phyloP scores from a whole-genome alignment of 2,797 vertebrate genomes.

The Oceanodroma leucorhoa region DNA sequence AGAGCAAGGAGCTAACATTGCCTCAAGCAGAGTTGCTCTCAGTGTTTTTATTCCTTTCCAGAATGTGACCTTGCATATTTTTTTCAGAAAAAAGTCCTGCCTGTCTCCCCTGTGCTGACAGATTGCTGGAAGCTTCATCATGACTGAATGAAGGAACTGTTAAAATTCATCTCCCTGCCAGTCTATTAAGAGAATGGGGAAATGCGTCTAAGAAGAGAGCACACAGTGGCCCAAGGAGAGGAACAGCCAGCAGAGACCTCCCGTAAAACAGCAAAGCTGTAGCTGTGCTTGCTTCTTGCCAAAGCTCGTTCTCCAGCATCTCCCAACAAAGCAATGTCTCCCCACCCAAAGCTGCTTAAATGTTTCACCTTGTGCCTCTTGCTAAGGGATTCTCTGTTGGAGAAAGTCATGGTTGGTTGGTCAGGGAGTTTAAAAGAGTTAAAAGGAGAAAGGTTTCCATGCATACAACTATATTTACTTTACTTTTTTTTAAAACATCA shows the following conservation, averaged over 20 bases:
- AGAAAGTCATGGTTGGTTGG: neutral
- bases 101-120: constrained; percentile 15
- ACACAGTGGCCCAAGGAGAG: neutral
- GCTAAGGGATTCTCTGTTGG: neutral
- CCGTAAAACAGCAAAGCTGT: neutral
- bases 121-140: constrained; percentile 3
- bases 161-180: constrained; percentile 18
- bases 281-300: neutral
- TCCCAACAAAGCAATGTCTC: neutral
- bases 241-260: neutral
- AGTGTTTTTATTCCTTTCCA: neutral
- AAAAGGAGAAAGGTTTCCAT: neutral
- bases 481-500: neutral
- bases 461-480: neutral
- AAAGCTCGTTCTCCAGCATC: fast-evolving
- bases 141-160: constrained; percentile 2
- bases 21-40: neutral
- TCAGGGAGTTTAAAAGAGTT: neutral
- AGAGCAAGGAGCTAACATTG: neutral
- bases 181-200: neutral
- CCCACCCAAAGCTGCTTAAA: neutral
- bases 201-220: neutral
- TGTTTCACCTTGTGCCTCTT: neutral
- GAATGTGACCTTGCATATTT: neutral
- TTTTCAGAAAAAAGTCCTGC: constrained; percentile 16